Conservation (phyloP, 2,113 vertebrate genomes). For the Nerophis lumbriciformis region DNA sequence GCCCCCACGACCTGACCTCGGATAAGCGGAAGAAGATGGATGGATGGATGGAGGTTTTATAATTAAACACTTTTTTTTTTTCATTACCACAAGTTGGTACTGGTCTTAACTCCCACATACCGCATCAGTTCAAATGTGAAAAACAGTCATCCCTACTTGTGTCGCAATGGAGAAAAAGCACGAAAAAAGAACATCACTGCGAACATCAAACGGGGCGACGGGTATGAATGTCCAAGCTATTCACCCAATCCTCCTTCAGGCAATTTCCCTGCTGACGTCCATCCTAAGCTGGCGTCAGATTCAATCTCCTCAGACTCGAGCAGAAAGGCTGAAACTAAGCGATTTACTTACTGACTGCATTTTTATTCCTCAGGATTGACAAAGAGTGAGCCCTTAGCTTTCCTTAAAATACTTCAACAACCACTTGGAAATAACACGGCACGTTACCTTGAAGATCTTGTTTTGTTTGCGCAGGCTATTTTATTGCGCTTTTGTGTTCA, state of each 20-base stretch:
- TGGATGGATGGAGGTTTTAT: too few relatives aligned
- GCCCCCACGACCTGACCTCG: too few relatives aligned
- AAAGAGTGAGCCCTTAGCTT: background rate
- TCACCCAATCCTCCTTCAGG: slow-evolving; percentile 32
- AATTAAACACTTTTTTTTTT: too few relatives aligned
- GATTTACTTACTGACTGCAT: background rate
- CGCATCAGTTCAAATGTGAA: slow-evolving; percentile 8
- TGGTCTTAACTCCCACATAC: too few relatives aligned
- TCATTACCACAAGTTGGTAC: too few relatives aligned
- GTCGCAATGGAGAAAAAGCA: slow-evolving; percentile 8
- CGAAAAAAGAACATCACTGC: slow-evolving; percentile 16
- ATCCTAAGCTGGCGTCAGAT: slow-evolving; percentile 31
- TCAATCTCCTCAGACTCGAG: slow-evolving; percentile 32
- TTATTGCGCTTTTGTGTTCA: too few relatives aligned
- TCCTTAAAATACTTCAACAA: background rate
- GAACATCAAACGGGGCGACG: slow-evolving; percentile 16
- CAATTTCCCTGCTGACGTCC: slow-evolving; percentile 38
- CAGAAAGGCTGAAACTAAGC: background rate
- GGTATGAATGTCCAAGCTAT: slow-evolving; percentile 27
- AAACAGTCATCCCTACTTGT: slow-evolving; percentile 10
- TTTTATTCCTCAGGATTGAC: background rate
- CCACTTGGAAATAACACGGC: too few relatives aligned
- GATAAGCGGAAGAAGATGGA: too few relatives aligned
- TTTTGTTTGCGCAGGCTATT: too few relatives aligned
- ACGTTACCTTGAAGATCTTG: too few relatives aligned